A percentile compares a stretch with the other conserved stretches of the same genome.
Conservation (phyloP, 2,797 vertebrate genomes). For the Alosa sapidissima region DNA sequence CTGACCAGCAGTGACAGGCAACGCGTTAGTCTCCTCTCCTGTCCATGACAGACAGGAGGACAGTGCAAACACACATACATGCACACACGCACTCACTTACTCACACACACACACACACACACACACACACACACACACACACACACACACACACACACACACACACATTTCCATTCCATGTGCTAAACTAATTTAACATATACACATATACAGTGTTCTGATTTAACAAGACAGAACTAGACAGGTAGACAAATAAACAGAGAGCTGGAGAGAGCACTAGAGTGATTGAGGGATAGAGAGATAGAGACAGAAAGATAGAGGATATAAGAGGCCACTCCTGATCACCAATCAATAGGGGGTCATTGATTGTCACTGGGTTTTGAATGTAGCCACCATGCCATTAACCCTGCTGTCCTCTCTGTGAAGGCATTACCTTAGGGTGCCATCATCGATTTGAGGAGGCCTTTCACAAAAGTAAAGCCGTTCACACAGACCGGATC, state of each 20-base stretch:
- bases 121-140: not conserved
- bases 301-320: not conserved
- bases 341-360: not conserved
- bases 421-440: not conserved
- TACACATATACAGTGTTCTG: constrained; percentile 39
- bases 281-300: not conserved
- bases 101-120: constrained; percentile 19
- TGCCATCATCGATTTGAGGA: not conserved
- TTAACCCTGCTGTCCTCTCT: not conserved
- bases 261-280: not conserved
- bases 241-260: not conserved
- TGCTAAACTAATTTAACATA: too few species aligned
- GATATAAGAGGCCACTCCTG: not conserved
- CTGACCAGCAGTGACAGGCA: not conserved
- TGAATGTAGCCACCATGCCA: not conserved
- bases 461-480: not conserved
- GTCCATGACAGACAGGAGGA: not conserved
- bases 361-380: not conserved
- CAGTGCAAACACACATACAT: not conserved
- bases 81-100: constrained; percentile 35
- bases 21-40: constrained; percentile 22
- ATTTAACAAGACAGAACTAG: not conserved
- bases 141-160: constrained; percentile 34
- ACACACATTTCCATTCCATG: too few species aligned
- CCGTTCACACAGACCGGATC: not conserved